A percentile compares a stretch with the other conserved stretches of the same genome.
phyloP scores from a whole-genome alignment of 2,888 invertebrate species.

The Baronia brevicornis region DNA sequence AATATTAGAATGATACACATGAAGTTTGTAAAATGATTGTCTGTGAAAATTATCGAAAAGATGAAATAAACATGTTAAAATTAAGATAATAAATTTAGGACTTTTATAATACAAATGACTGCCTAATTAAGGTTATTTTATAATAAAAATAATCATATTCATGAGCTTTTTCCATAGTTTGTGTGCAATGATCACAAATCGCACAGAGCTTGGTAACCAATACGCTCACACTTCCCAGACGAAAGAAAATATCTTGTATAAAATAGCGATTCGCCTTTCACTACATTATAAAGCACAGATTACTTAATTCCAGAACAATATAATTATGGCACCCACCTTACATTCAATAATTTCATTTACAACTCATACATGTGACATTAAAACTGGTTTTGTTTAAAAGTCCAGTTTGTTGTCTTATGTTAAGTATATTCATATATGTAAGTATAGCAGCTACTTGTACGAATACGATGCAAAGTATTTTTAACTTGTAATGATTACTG shows the following conservation, averaged over 20 bases:
- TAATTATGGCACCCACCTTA: conserved; percentile 66
- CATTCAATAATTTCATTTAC: conserved; percentile 22
- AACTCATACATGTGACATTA: conserved; percentile 12
- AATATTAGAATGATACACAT: too few species aligned
- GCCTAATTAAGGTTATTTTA: conserved; percentile 2
- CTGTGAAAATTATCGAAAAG: too few species aligned
- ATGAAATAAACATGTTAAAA: too few species aligned
- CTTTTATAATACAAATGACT: too few species aligned
- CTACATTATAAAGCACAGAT: conserved; percentile 59
- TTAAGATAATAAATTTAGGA: too few species aligned
- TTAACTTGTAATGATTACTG: too few species aligned
- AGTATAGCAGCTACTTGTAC: too few species aligned
- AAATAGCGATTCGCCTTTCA: conserved; percentile 53
- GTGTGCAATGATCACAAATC: conserved; percentile 53
- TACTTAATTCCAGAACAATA: conserved; percentile 42
- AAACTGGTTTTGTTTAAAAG: too few species aligned
- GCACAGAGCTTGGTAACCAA: conserved; percentile 70
- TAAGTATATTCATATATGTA: too few species aligned
- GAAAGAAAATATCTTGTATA: conserved; percentile 48
- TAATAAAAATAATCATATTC: conserved; percentile 4
- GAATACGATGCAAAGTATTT: too few species aligned
- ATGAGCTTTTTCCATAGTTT: conserved; percentile 37
- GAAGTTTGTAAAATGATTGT: too few species aligned
- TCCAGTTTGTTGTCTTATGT: too few species aligned
- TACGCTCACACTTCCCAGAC: conserved; percentile 74